phyloP scores from a whole-genome alignment of 2,113 vertebrate genomes.

The Micromys minutus region DNA sequence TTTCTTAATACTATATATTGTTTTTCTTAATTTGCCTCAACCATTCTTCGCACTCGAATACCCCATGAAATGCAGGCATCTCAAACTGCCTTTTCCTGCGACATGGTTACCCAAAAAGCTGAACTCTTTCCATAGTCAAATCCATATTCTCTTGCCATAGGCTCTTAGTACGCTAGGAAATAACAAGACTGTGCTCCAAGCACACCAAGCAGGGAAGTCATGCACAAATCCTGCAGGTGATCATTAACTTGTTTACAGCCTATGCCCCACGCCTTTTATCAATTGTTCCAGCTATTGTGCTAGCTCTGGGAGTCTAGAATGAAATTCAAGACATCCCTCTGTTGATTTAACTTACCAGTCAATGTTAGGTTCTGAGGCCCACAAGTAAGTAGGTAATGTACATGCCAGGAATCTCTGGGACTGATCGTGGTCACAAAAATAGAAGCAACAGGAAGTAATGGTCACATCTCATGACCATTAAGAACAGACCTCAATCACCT shows the following conservation, averaged over 20 bases:
- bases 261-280: accelerated
- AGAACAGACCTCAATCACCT: not conserved
- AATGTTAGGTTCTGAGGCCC: not conserved
- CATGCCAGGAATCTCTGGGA: accelerated
- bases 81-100: not conserved
- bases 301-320: not conserved
- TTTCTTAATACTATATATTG: not conserved
- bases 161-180: not conserved
- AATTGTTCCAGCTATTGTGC: accelerated
- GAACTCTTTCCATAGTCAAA: not conserved
- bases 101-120: not conserved
- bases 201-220: accelerated
- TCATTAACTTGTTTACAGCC: not conserved
- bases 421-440: not conserved
- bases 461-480: not conserved
- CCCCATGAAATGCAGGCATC: accelerated
- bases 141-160: not conserved
- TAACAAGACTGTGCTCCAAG: not conserved
- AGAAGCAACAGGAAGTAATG: not conserved
- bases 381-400: not conserved
- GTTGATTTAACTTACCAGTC: not conserved
- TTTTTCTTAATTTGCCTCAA: not conserved
- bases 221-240: not conserved
- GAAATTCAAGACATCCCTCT: not conserved
- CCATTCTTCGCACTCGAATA: not conserved